Evolutionary conservation across 2,113 vertebrate genomes (phyloP), one percentile per base, ranked within the genome.

Genomic region (Semnopithecus entellus): DNA sequence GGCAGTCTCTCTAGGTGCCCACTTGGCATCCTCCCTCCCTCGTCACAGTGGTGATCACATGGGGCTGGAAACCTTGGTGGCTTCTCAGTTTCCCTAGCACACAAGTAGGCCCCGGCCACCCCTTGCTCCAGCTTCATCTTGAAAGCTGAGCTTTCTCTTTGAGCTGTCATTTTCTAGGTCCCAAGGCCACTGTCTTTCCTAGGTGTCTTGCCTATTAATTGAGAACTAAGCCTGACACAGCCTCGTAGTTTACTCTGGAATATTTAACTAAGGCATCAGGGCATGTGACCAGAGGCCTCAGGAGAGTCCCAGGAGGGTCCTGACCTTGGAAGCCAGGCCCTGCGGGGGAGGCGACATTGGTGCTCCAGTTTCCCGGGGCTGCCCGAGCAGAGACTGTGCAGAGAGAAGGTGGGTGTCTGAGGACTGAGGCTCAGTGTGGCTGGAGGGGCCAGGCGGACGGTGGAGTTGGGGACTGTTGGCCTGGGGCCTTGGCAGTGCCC

Each of bases 51-150:
- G 27, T 18, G 22, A 8, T 11, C 9, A 16, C 55, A 3, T 5
- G 6, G 1, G 40, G 38, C 55, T 13, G 20, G 22, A 12, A 16
- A 6, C 72, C 8, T 32, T 45, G 40, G 72, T n/a, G 20, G 25
- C 48, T 27, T 84, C 40, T 68, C 45, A 9, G 45, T 66, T 35
- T 73, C 12, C 30, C 35, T 10, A 9, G 18, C 30, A 12, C 38
- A 3, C 3, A 11, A 1, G 4, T 3, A 5, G 16, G 48, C 73
- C 35, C 40, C 59, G 3, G 45, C 38, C 13, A 2, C 45, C 16
- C 17, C 35, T 80, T 72, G 10, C 76, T 20, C 4, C 35, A 32
- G 17, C 52, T 66, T 59, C 32, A 3, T 23, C 32, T 6, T 23
- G 61, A 35, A 78, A 50, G 43, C 38, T 11, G 43, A 50, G 27